Conservation (phyloP, 2,113 vertebrate species). For the Toxotes jaculatrix region DNA sequence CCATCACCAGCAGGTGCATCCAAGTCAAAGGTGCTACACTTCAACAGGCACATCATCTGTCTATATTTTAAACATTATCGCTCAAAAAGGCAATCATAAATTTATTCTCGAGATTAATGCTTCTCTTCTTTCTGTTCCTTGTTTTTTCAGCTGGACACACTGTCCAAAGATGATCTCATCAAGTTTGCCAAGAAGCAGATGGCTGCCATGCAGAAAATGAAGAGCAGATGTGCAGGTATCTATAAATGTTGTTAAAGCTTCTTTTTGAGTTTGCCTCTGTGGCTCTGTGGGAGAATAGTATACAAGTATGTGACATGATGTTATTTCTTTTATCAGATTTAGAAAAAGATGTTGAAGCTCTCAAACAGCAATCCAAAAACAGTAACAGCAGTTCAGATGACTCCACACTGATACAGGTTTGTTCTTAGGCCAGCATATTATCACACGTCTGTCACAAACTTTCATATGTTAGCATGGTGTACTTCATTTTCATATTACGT, state of each 20-base stretch:
- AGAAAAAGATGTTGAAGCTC: slow-evolving; percentile 90
- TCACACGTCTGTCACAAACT: not conserved
- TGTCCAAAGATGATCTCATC: slow-evolving; percentile 97
- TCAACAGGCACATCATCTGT: not conserved
- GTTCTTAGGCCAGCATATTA: slow-evolving; percentile 1
- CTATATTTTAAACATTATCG: not conserved
- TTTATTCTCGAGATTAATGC: not conserved
- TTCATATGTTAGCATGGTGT: not conserved
- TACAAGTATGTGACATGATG: not conserved
- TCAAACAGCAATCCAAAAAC: slow-evolving; percentile 83
- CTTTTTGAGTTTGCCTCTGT: not conserved
- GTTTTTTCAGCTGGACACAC: slow-evolving; percentile 88
- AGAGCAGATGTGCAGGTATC: slow-evolving; percentile 91
- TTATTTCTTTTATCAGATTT: slow-evolving; percentile 84
- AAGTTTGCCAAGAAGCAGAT: slow-evolving; percentile 98
- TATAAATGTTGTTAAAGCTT: not conserved
- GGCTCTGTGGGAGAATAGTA: not conserved
- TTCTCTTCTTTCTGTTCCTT: not conserved
- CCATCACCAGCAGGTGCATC: slow-evolving; percentile 66
- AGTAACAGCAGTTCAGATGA: slow-evolving; percentile 81
- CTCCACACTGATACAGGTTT: slow-evolving; percentile 90
- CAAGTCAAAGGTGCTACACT: slow-evolving; percentile 76
- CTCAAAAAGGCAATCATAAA: not conserved
- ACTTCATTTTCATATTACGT: slow-evolving; percentile 9
- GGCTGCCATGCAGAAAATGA: slow-evolving; percentile 91